Conservation (phyloP, 2,888 invertebrate species). For the Magallana nippona region DNA sequence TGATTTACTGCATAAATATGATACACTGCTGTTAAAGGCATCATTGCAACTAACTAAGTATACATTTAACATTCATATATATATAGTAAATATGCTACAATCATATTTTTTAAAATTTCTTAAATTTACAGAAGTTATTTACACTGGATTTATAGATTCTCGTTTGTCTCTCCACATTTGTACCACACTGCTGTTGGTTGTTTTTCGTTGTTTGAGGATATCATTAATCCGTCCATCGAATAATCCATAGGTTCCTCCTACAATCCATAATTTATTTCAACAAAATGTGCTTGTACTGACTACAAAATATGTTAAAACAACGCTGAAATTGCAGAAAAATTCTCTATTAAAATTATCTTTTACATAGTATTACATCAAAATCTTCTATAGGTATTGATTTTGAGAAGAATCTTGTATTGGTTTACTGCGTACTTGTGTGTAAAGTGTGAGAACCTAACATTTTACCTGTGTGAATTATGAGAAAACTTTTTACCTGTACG, state of each 20-base stretch:
- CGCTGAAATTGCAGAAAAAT: neutral
- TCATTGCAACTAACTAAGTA: no score
- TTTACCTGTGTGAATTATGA: no score
- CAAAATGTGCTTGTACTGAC: neutral
- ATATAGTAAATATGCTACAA: neutral
- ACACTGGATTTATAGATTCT: neutral
- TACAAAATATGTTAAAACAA: neutral
- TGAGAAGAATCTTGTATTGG: no score
- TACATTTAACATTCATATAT: no score
- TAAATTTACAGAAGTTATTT: neutral
- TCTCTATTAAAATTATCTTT: no score
- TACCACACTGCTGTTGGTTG: neutral
- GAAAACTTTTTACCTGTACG: no score
- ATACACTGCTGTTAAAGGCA: no score
- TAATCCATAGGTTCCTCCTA: conserved; percentile 68
- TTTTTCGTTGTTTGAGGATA: conserved; percentile 21
- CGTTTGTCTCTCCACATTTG: neutral
- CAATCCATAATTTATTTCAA: conserved; percentile 38
- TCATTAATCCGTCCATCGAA: conserved; percentile 61
- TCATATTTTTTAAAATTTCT: neutral
- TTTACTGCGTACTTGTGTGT: no score
- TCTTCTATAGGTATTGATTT: no score
- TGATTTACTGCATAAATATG: no score
- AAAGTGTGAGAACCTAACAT: no score
- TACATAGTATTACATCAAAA: no score